A percentile compares a stretch with the other conserved stretches of the same genome.
Evolutionary conservation across 2,888 invertebrate genomes (phyloP).

Genomic region (Tipula lateralis): DNA sequence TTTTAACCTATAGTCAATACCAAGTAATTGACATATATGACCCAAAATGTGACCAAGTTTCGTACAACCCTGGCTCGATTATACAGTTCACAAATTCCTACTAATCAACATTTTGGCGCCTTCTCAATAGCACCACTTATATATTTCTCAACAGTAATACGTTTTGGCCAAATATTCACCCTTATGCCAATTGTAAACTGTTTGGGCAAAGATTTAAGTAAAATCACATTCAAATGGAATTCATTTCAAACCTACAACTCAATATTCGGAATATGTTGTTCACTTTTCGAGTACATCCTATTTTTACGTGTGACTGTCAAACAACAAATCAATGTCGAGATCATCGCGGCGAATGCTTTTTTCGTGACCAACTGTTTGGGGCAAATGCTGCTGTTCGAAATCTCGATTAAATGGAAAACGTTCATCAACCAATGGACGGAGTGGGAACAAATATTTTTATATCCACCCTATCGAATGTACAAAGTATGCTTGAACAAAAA

Average conservation of each 20-base stretch:
- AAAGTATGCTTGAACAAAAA: neutral
- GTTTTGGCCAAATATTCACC: neutral
- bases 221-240: conserved; percentile 7
- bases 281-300: neutral
- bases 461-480: neutral
- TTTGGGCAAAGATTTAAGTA: neutral
- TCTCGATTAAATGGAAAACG: neutral
- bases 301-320: neutral
- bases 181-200: neutral
- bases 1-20: too few species aligned
- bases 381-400: neutral
- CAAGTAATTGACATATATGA: too few species aligned
- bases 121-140: too few species aligned
- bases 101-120: too few species aligned
- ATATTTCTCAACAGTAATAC: neutral
- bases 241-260: conserved; percentile 12
- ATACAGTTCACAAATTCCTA: too few species aligned
- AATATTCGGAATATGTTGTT: neutral
- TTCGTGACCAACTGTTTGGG: neutral
- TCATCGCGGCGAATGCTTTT: neutral
- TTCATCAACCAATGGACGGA: neutral
- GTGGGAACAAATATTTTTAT: neutral
- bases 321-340: neutral
- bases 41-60: too few species aligned
- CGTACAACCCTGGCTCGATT: too few species aligned